Percentiles rank a stretch among this genome's conserved stretches.
Evolutionary conservation across 2,797 vertebrate genomes (phyloP).

Genomic region (Otus scops): DNA sequence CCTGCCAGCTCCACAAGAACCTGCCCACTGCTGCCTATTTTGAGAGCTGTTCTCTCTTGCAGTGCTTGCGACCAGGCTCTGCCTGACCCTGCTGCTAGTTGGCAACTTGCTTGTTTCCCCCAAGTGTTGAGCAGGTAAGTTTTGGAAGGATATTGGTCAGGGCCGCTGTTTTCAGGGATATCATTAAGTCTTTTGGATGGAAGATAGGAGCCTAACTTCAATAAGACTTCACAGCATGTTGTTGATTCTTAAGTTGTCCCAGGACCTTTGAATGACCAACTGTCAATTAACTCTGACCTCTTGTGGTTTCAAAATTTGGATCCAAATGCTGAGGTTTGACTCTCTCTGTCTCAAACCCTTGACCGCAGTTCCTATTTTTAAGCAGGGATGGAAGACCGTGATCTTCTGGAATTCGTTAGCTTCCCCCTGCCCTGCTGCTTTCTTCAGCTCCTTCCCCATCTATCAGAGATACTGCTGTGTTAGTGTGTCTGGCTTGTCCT

Average conservation of each 20-base stretch:
- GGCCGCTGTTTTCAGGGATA: not conserved
- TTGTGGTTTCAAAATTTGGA: conserved; percentile 31
- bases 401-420: conserved; percentile 44
- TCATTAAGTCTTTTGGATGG: accelerated
- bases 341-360: conserved; percentile 8
- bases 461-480: not conserved
- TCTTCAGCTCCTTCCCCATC: not conserved
- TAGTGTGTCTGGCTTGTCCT: accelerated
- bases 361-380: conserved; percentile 15
- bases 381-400: not conserved
- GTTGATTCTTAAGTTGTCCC: conserved; percentile 16
- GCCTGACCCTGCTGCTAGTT: not conserved
- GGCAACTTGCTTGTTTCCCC: not conserved
- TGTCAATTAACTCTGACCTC: conserved; percentile 17
- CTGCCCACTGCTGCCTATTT: not conserved
- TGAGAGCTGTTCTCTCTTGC: not conserved
- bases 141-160: not conserved
- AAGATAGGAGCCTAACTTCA: not conserved
- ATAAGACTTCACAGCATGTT: not conserved
- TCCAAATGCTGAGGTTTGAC: conserved; percentile 22
- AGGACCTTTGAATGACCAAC: conserved; percentile 49
- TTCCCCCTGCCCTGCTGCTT: accelerated
- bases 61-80: not conserved
- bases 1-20: not conserved
- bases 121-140: not conserved